Base-by-base conservation (phyloP, 23 tunicate genomes). In the Aplidium turbinatum region DNA sequence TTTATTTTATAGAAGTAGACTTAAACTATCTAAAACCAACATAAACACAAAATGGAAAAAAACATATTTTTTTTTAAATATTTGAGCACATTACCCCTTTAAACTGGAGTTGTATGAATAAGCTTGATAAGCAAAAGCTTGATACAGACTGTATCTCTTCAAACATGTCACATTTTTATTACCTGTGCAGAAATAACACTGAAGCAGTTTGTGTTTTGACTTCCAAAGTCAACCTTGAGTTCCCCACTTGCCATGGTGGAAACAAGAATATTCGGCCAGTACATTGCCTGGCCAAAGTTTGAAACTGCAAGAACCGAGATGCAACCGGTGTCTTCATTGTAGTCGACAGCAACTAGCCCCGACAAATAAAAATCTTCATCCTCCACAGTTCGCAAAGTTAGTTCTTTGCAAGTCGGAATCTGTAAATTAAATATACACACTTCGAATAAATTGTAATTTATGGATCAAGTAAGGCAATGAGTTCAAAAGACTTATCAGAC, bases 321-420 rank as follows among this genome's bases (percentile, higher is more conserved):
- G 3, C 47, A 48, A 13, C 67, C 87, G 16, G 63, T 35, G 2
- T 38, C 46, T 0, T 73, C 77, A 60, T 69, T 36, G 28, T 16
- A 22, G 19, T 72, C 72, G 6, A 87, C 81, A 40, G 42, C 75
- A 11, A 77, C 74, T 19, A 72, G 35, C 9, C 67, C 58, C 3
- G 94, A 63, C 13, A 68, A 22, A 31, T 76, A 57, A n/a, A 9
- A 13, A 21, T 57, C 79, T 0, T 29, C 45, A 7, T 25, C 40
- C 32, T 42, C 33, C 31, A 74, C 32, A 46, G 75, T 32, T 29
- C 77, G 79, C 57, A 85, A 61, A 0, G 73, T 11, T 24, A 88
- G 42, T 38, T 88, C 87, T 31, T 81, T 88, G 69, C 96, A 81
- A 30, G 78, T 50, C 55, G 84, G 58, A 42, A 38, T 78, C 92